These are phyloP conservation scores for Peromyscus californicus DNA, from an alignment of 2,113 vertebrate species.

Conservation along the genomic window DNA sequence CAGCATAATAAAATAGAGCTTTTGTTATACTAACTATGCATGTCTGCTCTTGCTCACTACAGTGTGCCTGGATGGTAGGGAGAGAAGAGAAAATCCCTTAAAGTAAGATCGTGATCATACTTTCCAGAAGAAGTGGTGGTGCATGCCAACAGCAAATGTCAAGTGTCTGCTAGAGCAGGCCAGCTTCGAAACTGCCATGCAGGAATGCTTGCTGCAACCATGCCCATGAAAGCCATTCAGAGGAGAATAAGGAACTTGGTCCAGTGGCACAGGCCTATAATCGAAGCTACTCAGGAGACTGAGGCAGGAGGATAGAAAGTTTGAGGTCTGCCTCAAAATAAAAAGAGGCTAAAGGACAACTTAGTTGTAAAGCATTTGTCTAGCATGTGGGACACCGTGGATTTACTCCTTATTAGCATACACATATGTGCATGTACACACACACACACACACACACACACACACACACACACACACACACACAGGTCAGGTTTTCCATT, in stretches of 20 bases:
- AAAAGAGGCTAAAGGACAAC: background rate
- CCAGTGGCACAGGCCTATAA: background rate
- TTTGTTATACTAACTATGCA: background rate
- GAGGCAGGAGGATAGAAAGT: background rate
- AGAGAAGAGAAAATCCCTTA: background rate
- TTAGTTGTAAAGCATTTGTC: background rate
- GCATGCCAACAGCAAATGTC: background rate
- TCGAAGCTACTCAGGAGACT: background rate
- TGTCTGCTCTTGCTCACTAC: background rate
- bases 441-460: background rate
- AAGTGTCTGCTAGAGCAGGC: background rate
- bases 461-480: background rate
- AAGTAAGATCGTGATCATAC: background rate
- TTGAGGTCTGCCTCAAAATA: background rate
- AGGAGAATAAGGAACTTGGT: background rate
- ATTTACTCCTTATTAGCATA: background rate
- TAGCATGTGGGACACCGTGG: background rate
- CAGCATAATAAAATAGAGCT: background rate
- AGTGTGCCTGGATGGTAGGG: background rate
- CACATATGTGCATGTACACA: too few species aligned
- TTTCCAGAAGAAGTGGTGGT: conserved; percentile 17
- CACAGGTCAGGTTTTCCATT: background rate
- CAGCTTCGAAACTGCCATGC: background rate
- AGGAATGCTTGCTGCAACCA: background rate
- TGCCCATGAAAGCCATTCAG: background rate